These are phyloP conservation scores for Pachyramphus minor DNA, from an alignment of 2,113 vertebrate species.

Conservation along the genomic window DNA sequence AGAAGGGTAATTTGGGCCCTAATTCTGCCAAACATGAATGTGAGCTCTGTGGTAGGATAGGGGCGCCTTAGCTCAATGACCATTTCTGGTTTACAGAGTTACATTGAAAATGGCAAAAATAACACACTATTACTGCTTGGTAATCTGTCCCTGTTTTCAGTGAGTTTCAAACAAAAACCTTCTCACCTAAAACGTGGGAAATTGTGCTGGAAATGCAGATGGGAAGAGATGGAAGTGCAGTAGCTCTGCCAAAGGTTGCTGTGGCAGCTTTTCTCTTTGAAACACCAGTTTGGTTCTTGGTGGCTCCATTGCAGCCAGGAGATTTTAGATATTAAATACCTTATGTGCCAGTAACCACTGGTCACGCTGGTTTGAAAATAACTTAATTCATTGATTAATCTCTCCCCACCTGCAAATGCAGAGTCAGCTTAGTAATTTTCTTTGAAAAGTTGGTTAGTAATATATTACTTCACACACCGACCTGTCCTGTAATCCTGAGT, in stretches of 20 bases:
- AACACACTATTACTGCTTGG: background rate
- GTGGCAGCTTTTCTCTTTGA: background rate
- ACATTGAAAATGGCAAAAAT: background rate
- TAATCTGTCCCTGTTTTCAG: background rate
- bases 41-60: background rate
- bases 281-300: background rate
- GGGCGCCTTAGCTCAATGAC: background rate
- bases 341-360: background rate
- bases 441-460: too few species aligned
- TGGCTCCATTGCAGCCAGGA: background rate
- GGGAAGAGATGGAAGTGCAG: background rate
- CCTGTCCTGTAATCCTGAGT: accelerated
- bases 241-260: too few species aligned
- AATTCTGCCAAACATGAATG: background rate
- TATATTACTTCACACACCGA: accelerated
- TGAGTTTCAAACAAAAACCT: background rate
- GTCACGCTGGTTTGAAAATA: background rate
- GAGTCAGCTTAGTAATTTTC: too few species aligned
- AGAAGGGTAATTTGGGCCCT: background rate
- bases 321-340: background rate
- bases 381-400: background rate
- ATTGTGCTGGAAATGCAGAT: background rate
- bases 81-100: background rate
- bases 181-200: background rate
- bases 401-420: background rate